Conservation (phyloP, 2,888 invertebrate genomes). For the Chalcis sispes region DNA sequence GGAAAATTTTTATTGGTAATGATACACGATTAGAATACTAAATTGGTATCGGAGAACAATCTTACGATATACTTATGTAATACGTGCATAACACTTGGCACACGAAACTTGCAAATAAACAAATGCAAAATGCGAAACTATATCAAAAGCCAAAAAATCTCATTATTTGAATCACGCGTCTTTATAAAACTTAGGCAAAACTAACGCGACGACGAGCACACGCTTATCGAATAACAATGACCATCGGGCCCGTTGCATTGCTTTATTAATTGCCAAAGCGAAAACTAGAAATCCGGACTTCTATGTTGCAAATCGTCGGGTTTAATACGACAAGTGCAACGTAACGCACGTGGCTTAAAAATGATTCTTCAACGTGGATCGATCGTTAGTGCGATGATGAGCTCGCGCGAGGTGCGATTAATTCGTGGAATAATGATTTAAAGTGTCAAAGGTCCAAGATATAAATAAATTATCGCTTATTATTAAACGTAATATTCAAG, state of each 20-base stretch:
- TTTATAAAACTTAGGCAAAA: neutral
- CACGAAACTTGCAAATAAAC: no score
- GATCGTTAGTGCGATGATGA: neutral
- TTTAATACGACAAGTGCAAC: neutral
- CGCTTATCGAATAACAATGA: neutral
- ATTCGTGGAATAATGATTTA: no score
- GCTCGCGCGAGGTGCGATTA: neutral
- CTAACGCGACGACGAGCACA: neutral
- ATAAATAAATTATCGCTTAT: no score
- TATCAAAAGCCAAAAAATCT: conserved; percentile 2
- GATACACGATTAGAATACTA: no score
- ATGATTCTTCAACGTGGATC: neutral
- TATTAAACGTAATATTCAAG: no score
- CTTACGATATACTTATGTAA: no score
- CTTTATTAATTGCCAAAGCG: conserved; percentile 11
- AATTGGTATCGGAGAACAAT: no score
- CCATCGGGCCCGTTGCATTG: neutral
- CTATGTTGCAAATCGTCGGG: neutral
- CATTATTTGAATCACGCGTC: conserved; percentile 12
- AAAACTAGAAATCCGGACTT: neutral
- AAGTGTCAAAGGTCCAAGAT: no score
- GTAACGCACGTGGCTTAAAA: neutral
- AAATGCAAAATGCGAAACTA: no score
- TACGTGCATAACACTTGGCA: no score
- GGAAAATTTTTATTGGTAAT: no score